Evolutionary conservation across 2,888 invertebrate genomes (phyloP), one percentile per base, ranked within the genome.

Genomic region (Hyalella azteca): DNA sequence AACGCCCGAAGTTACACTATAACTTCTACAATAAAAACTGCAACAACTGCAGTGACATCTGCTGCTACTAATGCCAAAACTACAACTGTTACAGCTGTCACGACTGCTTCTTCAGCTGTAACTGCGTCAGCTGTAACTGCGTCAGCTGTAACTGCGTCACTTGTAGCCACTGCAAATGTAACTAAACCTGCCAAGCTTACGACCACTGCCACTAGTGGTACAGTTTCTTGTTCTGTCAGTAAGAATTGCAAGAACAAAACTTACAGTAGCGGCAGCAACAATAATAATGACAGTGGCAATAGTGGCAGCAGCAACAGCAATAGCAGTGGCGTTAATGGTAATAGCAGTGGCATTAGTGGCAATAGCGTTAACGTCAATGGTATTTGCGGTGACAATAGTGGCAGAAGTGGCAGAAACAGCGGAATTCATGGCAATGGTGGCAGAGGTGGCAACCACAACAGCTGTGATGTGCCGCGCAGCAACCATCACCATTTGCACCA

Each of bases 401-500:
- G n/a, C n/a, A n/a, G n/a, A n/a, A 54, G 54, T 26, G 13, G 54
- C 54, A 54, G 19, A 54, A 26, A 22, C 54, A 54, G 13, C 54
- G 29, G 54, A 54, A 54, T 7, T 22, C 29, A 26, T 49, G 15
- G 19, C 49, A 49, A 49, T 49, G 22, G 29, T 29, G 29, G 29
- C 54, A 54, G 11, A 22, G 29, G 13, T 29, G 4, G 29, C 19
- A 54, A 32, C 78, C 45, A 13, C 59, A n/a, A 36, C 54, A 7
- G n/a, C 36, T 45, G 45, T 60, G 41, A 40, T 41, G 45, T 60
- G 32, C 15, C 29, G 40, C 39, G 49, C 11, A 40, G 36, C 66
- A 45, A 78, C 73, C 66, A 78, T 45, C 32, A 78, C 59, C 78
- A 78, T 40, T 40, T 36, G 36, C 15, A 40, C 77, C 48, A 48